Base-by-base conservation (phyloP, 2,797 vertebrate genomes). In the Syngnathus rostellatus region DNA sequence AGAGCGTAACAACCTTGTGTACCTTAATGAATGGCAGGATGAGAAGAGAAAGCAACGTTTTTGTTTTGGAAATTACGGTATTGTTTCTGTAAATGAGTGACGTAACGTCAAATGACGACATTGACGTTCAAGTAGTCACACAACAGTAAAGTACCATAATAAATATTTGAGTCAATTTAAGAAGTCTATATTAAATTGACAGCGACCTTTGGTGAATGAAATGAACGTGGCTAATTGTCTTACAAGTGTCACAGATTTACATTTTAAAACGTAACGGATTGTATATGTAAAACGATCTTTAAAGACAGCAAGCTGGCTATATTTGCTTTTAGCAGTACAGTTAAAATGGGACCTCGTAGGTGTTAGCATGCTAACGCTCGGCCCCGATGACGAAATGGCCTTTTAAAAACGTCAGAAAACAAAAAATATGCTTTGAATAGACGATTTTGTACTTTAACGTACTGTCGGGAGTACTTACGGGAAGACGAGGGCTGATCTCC, bases 401-500 rank as follows among this genome's bases (percentile, higher is more conserved):
- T 57, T 37, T 8, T 0, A 3, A 31, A 39, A 63, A 48, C 23
- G 2, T 1, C 5, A 12, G 0, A 0, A 1, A 14, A 12, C 46
- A 69, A 67, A 54, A 19, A 58, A 58, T 2, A 39, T 54, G 7
- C 25, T 1, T 37, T 41, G 9, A 12, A 1, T 58, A 38, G 12
- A 17, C 14, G 31, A 17, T 31, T 8, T 0, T 2, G 14, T 55
- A 8, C 25, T 0, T 43, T 40, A 25, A 5, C 6, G 67, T 8
- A 62, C 1, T 5, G 6, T 8, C 14, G 41, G 6, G 41, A 25
- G 55, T 60, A 86, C 94, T 94, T 82, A 97, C 95, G 74, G 95
- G 94, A 74, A 97, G 89, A 46, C 92, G 92, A 72, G 95, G 95
- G 62, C 89, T 94, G 72, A 97, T 97, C 90, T 97, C 95, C 46